Base-by-base conservation (phyloP, 2,888 invertebrate genomes). In the Acheta domesticus region DNA sequence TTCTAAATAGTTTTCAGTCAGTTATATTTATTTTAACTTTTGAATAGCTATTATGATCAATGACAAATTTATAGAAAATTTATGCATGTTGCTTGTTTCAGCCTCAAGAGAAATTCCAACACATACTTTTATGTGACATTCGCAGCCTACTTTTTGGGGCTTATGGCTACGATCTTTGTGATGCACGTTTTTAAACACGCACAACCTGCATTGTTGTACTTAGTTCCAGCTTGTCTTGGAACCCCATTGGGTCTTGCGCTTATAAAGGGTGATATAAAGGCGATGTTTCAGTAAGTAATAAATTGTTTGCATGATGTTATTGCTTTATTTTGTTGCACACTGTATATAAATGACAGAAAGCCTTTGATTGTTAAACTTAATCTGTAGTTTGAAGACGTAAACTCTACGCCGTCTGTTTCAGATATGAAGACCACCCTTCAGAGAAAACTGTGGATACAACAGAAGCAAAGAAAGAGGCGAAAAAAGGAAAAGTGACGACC, bases 111-210 rank as follows among this genome's bases (percentile, higher is more conserved):
- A 21, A 93, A 94, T 86, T 92, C 93, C 16, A 92, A 94, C 84
- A 91, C 93, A 48, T 96, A 96, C 87, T 99, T 99, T 89, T 93
- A 93, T 85, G 92, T 95, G 4, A 96, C 98, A 5, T 94, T 99
- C 87, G 86, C 92, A 76, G 99, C 99, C 2, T 99, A 99, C 87
- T 93, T 98, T 84, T 87, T 96, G 84, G 99, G 99, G 1, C 89
- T 99, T 82, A 88, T 97, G 86, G 92, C 95, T 36, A 99, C 99
- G 1, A 98, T 99, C 87, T 91, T 96, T 83, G 96, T 99, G 81
- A 99, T 99, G 98, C 98, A 99, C 88, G 90, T 96, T 83, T 99
- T 97, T 89, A 96, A 97, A 87, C 98, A 98, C 89, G 98, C 98
- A 48, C 97, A 99, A 90, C 99, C 99, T 0, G 99, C 99, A 79